phyloP scores from a whole-genome alignment of 2,888 invertebrate species.

The Hirtodrosophila alboralis region DNA sequence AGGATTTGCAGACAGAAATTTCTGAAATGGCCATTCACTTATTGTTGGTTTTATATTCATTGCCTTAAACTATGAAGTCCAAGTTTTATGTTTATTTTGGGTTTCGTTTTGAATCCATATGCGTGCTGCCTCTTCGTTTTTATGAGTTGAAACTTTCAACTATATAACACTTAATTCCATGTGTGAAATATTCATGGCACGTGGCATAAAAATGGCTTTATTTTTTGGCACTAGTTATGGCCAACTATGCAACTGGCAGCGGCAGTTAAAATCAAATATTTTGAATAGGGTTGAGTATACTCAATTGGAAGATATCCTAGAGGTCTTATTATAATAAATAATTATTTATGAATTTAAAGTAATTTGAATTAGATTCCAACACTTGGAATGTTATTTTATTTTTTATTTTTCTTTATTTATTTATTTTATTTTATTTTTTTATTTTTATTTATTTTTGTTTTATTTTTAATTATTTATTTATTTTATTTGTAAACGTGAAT shows the following conservation, averaged over 20 bases:
- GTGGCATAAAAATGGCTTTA: conserved; percentile 5
- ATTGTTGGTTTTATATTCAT: conserved; percentile 16
- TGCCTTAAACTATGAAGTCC: conserved; percentile 3
- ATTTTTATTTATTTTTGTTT: too few relatives aligned
- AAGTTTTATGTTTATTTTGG: conserved; percentile 28
- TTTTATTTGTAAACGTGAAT: too few relatives aligned
- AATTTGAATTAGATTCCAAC: too few relatives aligned
- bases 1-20: conserved; percentile 27
- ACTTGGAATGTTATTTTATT: too few relatives aligned
- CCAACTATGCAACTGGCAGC: background rate
- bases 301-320: too few relatives aligned
- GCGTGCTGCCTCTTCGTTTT: conserved; percentile 3
- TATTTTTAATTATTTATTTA: too few relatives aligned
- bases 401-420: too few relatives aligned
- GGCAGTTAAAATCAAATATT: conserved; percentile 1
- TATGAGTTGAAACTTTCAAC: conserved; percentile 2
- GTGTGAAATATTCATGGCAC: conserved; percentile 15
- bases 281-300: too few relatives aligned
- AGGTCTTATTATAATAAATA: too few relatives aligned
- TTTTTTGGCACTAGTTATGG: conserved; percentile 15
- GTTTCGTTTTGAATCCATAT: conserved; percentile 10
- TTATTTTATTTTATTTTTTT: too few relatives aligned
- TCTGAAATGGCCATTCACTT: conserved; percentile 15
- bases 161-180: conserved; percentile 20
- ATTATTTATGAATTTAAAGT: too few relatives aligned